Conservation (phyloP, 1,140 invertebrate species). For the Zaprionus gabonicus region DNA sequence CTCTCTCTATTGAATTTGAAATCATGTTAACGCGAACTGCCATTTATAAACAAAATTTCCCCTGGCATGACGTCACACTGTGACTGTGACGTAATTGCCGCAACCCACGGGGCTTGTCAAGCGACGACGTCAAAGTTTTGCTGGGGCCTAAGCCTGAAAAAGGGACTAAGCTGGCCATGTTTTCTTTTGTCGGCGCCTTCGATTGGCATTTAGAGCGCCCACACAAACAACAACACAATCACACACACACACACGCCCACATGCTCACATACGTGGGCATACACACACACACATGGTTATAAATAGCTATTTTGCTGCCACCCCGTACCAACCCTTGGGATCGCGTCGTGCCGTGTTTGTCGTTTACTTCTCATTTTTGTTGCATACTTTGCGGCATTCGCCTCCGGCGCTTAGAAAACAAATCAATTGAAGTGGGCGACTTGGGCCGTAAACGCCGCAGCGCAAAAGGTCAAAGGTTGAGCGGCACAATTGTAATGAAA, state of each 20-base stretch:
- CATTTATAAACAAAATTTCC: conserved; percentile 3
- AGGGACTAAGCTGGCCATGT: conserved; percentile 7
- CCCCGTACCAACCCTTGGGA: not conserved
- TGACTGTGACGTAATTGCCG: conserved; percentile 32
- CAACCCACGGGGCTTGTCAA: not conserved
- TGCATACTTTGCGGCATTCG: conserved; percentile 45
- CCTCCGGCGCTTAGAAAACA: not conserved
- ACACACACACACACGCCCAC: not conserved
- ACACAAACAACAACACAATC: conserved; percentile 16
- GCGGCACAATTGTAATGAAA: conserved; percentile 35
- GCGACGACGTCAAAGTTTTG: conserved; percentile 6
- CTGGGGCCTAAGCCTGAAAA: not conserved
- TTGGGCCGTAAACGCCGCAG: not conserved
- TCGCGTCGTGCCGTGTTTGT: conserved; percentile 9
- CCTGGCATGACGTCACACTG: conserved; percentile 43
- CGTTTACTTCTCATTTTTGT: conserved; percentile 33
- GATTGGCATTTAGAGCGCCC: conserved; percentile 46
- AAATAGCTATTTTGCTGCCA: conserved; percentile 28
- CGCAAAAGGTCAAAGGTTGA: conserved; percentile 46
- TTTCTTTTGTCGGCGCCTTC: conserved; percentile 25
- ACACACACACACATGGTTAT: conserved; percentile 24
- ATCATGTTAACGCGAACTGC: not conserved
- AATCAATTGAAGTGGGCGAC: conserved; percentile 43
- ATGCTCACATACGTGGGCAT: not conserved
- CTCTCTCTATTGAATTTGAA: not conserved